Evolutionary conservation across 2,888 invertebrate species (phyloP).

Genomic region (Eupithecia abbreviata): DNA sequence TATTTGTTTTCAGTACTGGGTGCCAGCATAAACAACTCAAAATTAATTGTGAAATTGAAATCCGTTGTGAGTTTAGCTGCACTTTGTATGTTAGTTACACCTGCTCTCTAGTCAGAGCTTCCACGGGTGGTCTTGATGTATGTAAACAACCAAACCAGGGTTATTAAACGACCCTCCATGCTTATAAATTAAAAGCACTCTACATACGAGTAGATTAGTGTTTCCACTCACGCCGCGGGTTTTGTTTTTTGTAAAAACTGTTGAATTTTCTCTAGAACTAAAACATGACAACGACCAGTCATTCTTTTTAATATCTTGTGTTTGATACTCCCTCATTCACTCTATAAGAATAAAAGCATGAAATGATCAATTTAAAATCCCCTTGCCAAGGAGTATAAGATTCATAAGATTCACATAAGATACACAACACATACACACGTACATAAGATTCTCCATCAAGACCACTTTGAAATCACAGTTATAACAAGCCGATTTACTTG

Average conservation of each 20-base stretch:
- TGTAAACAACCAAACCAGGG: background rate
- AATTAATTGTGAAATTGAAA: constrained; percentile 13
- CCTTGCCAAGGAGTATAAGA: too few relatives aligned
- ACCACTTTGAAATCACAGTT: too few relatives aligned
- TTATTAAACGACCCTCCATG: background rate
- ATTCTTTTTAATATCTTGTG: background rate
- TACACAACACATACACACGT: too few relatives aligned
- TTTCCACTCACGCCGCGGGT: background rate
- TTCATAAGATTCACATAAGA: too few relatives aligned
- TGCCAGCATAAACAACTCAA: constrained; percentile 17
- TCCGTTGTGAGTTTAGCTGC: background rate
- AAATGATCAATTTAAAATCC: too few relatives aligned
- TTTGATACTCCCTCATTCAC: background rate
- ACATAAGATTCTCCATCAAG: too few relatives aligned
- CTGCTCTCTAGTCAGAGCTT: background rate
- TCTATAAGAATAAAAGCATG: too few relatives aligned
- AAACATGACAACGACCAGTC: background rate
- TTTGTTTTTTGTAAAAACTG: background rate
- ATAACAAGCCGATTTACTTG: too few relatives aligned
- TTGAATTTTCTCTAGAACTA: background rate
- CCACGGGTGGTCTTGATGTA: background rate
- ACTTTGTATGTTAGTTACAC: background rate
- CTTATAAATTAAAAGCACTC: background rate
- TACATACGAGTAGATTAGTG: background rate
- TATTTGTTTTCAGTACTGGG: background rate